These are phyloP conservation scores for Triplophysa bombifrons DNA, from an alignment of 2,797 vertebrate species.

Conservation along the genomic window DNA sequence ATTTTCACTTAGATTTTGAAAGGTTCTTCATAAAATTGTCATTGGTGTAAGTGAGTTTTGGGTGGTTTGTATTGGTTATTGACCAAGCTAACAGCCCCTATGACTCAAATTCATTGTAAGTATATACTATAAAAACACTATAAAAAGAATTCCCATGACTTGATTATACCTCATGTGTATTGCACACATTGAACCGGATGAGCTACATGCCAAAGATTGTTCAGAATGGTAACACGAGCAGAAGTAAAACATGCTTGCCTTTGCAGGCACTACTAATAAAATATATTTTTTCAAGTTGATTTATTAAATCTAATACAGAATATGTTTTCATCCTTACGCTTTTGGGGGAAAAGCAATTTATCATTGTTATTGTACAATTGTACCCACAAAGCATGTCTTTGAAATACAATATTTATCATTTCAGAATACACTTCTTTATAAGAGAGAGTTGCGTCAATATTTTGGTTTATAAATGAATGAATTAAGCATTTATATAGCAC, in stretches of 20 bases:
- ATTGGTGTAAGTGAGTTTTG: background rate
- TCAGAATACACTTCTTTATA: background rate
- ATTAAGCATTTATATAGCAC: no score
- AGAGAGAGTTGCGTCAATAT: background rate
- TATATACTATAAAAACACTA: background rate
- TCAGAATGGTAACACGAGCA: background rate
- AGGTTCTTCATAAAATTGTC: no score
- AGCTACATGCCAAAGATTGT: background rate
- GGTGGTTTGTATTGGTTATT: background rate
- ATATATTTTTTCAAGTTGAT: background rate
- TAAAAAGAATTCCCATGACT: background rate
- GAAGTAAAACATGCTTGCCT: background rate
- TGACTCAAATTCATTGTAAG: background rate
- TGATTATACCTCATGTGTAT: no score
- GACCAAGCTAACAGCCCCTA: no score
- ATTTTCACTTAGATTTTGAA: background rate
- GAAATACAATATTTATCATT: background rate
- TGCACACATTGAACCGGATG: background rate
- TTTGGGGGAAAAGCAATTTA: background rate
- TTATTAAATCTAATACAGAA: background rate
- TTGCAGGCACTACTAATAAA: constrained; percentile 3
- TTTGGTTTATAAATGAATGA: no score
- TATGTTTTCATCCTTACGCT: background rate
- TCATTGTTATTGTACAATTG: background rate
- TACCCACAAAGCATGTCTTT: background rate